Evolutionary conservation across 2,888 invertebrate genomes (phyloP), one percentile per base, ranked within the genome.

Genomic region (Congeria kusceri): DNA sequence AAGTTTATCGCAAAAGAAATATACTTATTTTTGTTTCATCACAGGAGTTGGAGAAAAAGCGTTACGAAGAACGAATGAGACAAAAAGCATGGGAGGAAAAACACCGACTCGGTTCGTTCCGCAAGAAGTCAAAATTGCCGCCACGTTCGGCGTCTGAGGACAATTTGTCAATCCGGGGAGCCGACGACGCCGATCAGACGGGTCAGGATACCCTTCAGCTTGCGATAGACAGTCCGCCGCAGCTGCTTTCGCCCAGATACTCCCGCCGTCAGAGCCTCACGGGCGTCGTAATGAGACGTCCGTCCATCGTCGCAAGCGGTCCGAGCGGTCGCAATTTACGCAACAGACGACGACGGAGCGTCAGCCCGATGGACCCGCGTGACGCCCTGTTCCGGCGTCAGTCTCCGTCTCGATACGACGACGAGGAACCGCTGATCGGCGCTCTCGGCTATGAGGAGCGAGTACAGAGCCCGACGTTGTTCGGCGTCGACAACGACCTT

Each of bases 71-170:
- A 72, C 81, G 91, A 62, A 85, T 91, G 82, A 87, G 92, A 53
- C 92, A 92, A 82, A 91, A 91, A 69, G 89, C 89, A 13, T 92
- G 93, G 92, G 92, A 93, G 73, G 90, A 92, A 81, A 91, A 91
- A 72, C 89, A 92, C 77, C 86, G 91, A 7, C 83, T 91, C 56
- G 88, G 89, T 29, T 89, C 89, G 39, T 90, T 90, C 86, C 84
- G 91, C 7, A 81, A 90, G 5, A 87, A 89, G 44, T 88, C 89
- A 5, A 86, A 86, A 71, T 78, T 90, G 15, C 90, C 90, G 0
- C 85, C 82, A 0, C 87, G 87, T 27, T 67, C 81, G 11, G 86
- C 86, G 13, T 64, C 67, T 7, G 79, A 82, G 20, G 91, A 89
- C 25, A 79, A 80, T 9, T 53, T 85, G 18, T 82, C 82, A 11